phyloP scores from a whole-genome alignment of 2,888 invertebrate genomes.

The Hermodice carunculata region DNA sequence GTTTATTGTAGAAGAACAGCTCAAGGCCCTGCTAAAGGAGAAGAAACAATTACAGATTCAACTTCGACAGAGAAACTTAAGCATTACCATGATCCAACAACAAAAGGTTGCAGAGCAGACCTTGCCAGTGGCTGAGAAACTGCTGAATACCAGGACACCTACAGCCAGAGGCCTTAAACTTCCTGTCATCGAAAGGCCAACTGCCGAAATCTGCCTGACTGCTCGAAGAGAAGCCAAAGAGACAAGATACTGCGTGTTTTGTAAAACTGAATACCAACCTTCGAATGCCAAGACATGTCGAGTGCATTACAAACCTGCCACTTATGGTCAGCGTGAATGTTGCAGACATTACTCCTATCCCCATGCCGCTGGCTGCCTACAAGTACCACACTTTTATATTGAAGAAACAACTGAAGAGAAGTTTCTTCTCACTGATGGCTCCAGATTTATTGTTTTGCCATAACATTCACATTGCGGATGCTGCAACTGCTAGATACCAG shows the following conservation, averaged over 20 bases:
- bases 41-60: constrained; percentile 40
- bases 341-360: constrained; percentile 36
- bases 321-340: constrained; percentile 37
- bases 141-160: constrained; percentile 7
- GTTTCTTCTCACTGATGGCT: constrained; percentile 37
- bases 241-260: constrained; percentile 38
- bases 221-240: not conserved
- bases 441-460: constrained; percentile 33
- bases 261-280: constrained; percentile 31
- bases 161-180: not conserved
- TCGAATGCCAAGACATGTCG: constrained; percentile 28
- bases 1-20: constrained; percentile 11
- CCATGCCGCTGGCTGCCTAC: constrained; percentile 35
- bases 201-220: constrained; percentile 13
- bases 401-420: constrained; percentile 35
- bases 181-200: constrained; percentile 30
- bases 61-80: constrained; percentile 37
- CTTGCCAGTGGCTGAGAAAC: constrained; percentile 14
- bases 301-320: constrained; percentile 31
- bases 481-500: no score
- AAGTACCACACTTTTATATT: constrained; percentile 39
- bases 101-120: constrained; percentile 10
- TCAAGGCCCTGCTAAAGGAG: constrained; percentile 25
- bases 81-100: constrained; percentile 38
- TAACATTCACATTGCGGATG: no score